These are phyloP conservation scores for Aelia acuminata DNA, from an alignment of 2,888 invertebrate species.

Conservation along the genomic window DNA sequence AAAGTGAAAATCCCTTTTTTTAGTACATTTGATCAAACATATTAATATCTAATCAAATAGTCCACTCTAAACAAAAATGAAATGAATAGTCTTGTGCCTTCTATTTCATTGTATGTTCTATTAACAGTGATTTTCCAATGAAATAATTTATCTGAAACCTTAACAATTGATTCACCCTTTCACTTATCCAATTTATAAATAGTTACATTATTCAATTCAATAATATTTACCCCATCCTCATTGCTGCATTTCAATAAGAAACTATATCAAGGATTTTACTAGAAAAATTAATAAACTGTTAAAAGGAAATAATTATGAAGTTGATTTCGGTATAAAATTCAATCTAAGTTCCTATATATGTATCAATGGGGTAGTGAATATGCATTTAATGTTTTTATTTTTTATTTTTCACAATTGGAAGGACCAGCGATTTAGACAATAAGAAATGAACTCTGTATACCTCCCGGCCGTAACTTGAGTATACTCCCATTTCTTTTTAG, in stretches of 20 bases:
- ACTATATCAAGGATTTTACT: neutral
- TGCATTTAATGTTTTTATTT: slow-evolving; percentile 6
- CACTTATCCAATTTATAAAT: neutral
- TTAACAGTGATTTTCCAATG: neutral
- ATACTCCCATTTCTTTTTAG: slow-evolving; percentile 52
- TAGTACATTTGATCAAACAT: neutral
- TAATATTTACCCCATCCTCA: neutral
- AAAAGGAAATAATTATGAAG: neutral
- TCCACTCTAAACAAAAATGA: neutral
- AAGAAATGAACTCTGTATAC: slow-evolving; percentile 57
- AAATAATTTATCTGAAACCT: neutral
- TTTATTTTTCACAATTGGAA: neutral
- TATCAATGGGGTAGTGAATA: slow-evolving; percentile 51
- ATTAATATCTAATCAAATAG: neutral
- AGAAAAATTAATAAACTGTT: neutral
- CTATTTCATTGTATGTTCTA: slow-evolving; percentile 11
- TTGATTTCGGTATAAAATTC: neutral
- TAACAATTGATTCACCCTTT: neutral
- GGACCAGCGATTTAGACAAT: slow-evolving; percentile 59
- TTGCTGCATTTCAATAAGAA: neutral
- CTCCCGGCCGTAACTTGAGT: slow-evolving; percentile 59
- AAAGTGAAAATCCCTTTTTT: neutral
- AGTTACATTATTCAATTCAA: neutral
- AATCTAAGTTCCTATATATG: neutral
- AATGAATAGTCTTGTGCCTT: neutral